Percentiles rank a stretch among this genome's conserved stretches.
These are phyloP conservation scores for Brotula barbata DNA, from an alignment of 2,797 vertebrate species.

Conservation along the genomic window DNA sequence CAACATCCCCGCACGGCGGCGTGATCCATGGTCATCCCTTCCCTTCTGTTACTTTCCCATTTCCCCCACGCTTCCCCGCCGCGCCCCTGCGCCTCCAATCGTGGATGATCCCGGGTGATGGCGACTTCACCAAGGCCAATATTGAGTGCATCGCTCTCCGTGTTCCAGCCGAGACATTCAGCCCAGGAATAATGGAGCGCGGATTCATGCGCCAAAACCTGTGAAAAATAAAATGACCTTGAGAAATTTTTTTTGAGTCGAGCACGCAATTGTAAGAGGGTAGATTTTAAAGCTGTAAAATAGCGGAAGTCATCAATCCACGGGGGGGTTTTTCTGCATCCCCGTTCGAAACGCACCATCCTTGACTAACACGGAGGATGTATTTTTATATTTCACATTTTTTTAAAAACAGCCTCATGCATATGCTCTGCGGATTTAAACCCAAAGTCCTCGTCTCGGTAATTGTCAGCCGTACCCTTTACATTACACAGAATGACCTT, in stretches of 20 bases:
- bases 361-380: slow-evolving; percentile 16
- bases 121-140: slow-evolving; percentile 56
- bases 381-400: slow-evolving; percentile 34
- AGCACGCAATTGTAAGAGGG: slow-evolving; percentile 2
- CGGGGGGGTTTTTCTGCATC: slow-evolving; percentile 42
- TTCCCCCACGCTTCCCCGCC: background rate
- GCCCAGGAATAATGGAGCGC: slow-evolving; percentile 20
- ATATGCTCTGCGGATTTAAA: slow-evolving; percentile 48
- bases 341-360: slow-evolving; percentile 25
- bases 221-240: slow-evolving; percentile 34
- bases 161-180: slow-evolving; percentile 7
- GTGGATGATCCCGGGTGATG: slow-evolving; percentile 45
- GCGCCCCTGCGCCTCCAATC: slow-evolving; percentile 47
- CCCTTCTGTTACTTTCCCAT: slow-evolving; percentile 22
- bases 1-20: slow-evolving; percentile 59
- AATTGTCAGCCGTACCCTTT: slow-evolving; percentile 64
- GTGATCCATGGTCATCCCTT: slow-evolving; percentile 56
- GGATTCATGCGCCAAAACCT: slow-evolving; percentile 6
- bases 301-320: slow-evolving; percentile 13
- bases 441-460: slow-evolving; percentile 36
- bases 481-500: slow-evolving; percentile 65
- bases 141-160: slow-evolving; percentile 47
- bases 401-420: slow-evolving; percentile 31
- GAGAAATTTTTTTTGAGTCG: slow-evolving; percentile 14
- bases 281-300: slow-evolving; percentile 25